Evolutionary conservation across 2,797 vertebrate genomes (phyloP).

Genomic region (Anguilla megastoma): DNA sequence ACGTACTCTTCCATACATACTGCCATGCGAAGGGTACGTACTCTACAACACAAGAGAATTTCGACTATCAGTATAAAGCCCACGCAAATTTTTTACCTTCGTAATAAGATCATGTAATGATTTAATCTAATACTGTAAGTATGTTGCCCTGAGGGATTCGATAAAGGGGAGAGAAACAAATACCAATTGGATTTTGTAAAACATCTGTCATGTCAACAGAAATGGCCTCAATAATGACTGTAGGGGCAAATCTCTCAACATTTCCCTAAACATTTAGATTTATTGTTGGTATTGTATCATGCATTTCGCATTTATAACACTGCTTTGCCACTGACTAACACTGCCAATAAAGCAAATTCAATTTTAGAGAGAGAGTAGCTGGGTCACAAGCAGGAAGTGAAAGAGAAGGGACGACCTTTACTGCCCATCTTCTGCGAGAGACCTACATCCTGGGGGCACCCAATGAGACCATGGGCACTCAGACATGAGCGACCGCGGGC

Average conservation of each 20-base stretch:
- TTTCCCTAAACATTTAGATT: background rate
- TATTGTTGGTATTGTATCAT: background rate
- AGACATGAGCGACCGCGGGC: background rate
- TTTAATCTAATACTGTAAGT: background rate
- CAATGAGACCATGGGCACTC: background rate
- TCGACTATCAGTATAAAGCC: too few relatives aligned
- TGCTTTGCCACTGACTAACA: background rate
- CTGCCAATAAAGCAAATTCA: background rate
- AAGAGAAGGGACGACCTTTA: conserved; percentile 34
- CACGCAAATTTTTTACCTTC: too few relatives aligned
- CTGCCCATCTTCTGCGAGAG: background rate
- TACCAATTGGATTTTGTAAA: background rate
- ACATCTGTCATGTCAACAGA: background rate
- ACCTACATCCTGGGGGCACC: conserved; percentile 7
- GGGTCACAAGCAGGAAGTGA: conserved; percentile 14
- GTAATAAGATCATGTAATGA: background rate
- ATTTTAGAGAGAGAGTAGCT: conserved; percentile 28
- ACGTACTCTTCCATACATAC: too few relatives aligned
- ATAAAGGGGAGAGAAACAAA: background rate
- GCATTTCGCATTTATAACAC: background rate
- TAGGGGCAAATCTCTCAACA: background rate
- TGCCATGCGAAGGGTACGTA: too few relatives aligned
- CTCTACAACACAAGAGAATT: too few relatives aligned
- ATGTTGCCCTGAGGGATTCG: background rate
- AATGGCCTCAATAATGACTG: background rate